Evolutionary conservation across 1,140 invertebrate species (phyloP), one percentile per base, ranked within the genome.

Genomic region (Drosophila azteca): DNA sequence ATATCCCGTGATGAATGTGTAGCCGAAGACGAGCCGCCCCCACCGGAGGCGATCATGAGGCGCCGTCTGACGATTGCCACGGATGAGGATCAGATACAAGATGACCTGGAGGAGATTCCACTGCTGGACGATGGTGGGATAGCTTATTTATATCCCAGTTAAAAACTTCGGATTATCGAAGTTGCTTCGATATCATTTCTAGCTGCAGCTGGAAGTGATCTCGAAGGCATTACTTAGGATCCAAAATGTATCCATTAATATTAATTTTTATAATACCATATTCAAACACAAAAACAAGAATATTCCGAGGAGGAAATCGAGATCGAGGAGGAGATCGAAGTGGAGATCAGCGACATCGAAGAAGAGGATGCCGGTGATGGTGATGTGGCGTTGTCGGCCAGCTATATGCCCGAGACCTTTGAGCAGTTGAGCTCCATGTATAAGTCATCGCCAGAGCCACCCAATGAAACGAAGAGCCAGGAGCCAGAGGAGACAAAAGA

Each of bases 241-340:
- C 15, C 22, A 41, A 35, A 9, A 11, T 64, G 31, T 43, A 31
- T 6, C 13, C 11, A 24, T 67, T 72, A 41, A 52, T 46, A 45
- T 41, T 54, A 53, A 61, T 51, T 22, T 65, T 39, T 78, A 50
- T 67, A 49, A 31, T 53, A 54, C 77, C 46, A 55, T 57, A 66
- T 54, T 60, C 59, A 45, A 50, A 13, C 35, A 39, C 35, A 39
- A 51, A 68, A 73, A 70, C 61, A 88, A 76, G 88, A 83, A 66
- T 84, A 90, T 57, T 83, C 79, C 39, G 88, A 90, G 55, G 88
- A 90, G 51, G 88, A 90, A 74, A 76, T 81, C 57, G 78, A 81
- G 58, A 94, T 92, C 93, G 93, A 92, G 54, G 91, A 92, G 57
- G 91, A 92, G 65, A 92, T 92, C 53, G 89, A 92, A 59, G 75